Evolutionary conservation across 2,797 vertebrate genomes (phyloP).

Genomic region (Lacerta agilis): DNA sequence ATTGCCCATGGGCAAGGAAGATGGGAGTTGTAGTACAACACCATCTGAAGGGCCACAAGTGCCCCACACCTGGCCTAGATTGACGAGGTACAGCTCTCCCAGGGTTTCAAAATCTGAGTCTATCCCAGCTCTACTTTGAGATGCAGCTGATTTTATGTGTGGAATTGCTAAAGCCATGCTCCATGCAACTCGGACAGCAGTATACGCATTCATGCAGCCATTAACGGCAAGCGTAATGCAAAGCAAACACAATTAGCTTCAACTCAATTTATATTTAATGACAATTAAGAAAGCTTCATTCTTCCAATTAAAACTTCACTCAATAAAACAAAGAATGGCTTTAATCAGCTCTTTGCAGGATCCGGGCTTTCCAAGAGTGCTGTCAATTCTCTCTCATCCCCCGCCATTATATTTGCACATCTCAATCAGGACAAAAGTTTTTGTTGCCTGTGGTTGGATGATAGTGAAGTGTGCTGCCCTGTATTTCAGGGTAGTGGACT

Average conservation of each 20-base stretch:
- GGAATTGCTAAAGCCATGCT: background rate
- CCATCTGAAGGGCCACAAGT: background rate
- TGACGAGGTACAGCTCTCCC: no score
- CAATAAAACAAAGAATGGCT: conserved; percentile 39
- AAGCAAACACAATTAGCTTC: conserved; percentile 69
- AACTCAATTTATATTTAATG: conserved; percentile 67
- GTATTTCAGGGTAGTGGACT: no score
- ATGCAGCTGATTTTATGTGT: no score
- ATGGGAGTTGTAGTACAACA: background rate
- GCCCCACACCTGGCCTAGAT: no score
- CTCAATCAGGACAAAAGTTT: background rate
- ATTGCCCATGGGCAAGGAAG: background rate
- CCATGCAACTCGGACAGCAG: conserved; percentile 31
- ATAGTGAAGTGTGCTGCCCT: no score
- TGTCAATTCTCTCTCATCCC: background rate
- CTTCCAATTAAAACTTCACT: conserved; percentile 66
- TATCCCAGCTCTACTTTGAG: no score
- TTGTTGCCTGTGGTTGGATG: no score
- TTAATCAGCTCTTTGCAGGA: conserved; percentile 55
- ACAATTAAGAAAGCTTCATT: conserved; percentile 67
- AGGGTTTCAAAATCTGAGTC: no score
- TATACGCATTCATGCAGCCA: conserved; percentile 50
- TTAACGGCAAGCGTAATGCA: conserved; percentile 58
- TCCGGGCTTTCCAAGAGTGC: conserved; percentile 44
- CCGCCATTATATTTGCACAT: background rate